Percentiles rank a stretch among this genome's conserved stretches.
phyloP scores from a whole-genome alignment of 2,888 invertebrate species.

The Stegana nigrithorax region DNA sequence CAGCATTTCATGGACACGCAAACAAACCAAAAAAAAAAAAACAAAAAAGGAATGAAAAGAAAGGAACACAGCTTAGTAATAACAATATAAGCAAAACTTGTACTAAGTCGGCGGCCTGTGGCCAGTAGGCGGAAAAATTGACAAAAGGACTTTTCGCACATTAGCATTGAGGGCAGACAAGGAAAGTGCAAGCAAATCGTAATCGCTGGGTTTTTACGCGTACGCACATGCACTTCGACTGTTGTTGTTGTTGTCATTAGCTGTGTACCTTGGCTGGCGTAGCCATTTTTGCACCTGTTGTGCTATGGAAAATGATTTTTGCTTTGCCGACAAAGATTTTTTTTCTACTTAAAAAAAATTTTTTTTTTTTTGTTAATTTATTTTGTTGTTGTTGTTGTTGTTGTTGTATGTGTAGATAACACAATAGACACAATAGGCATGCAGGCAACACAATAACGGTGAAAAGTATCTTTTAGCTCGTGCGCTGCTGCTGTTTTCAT shows the following conservation, averaged over 20 bases:
- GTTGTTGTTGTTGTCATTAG: slow-evolving; percentile 9
- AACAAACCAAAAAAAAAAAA: not conserved
- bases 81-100: not conserved
- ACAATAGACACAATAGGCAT: no score
- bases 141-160: slow-evolving; percentile 65
- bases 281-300: slow-evolving; percentile 47
- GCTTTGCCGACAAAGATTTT: no score
- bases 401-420: no score
- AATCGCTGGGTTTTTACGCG: slow-evolving; percentile 23
- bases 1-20: not conserved
- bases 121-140: slow-evolving; percentile 50
- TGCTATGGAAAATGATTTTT: slow-evolving; percentile 7
- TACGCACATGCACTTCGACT: slow-evolving; percentile 17
- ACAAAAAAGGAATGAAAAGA: no score
- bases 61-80: slow-evolving; percentile 1
- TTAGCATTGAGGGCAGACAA: slow-evolving; percentile 46
- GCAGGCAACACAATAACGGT: no score
- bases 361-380: no score
- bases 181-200: slow-evolving; percentile 26
- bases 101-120: not conserved
- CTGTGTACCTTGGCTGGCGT: slow-evolving; percentile 20
- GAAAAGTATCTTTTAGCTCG: not conserved
- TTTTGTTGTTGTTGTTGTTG: no score
- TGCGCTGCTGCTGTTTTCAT: not conserved
- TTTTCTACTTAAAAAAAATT: no score